Evolutionary conservation across 2,113 vertebrate species (phyloP).

Genomic region (Callopanchax toddi): DNA sequence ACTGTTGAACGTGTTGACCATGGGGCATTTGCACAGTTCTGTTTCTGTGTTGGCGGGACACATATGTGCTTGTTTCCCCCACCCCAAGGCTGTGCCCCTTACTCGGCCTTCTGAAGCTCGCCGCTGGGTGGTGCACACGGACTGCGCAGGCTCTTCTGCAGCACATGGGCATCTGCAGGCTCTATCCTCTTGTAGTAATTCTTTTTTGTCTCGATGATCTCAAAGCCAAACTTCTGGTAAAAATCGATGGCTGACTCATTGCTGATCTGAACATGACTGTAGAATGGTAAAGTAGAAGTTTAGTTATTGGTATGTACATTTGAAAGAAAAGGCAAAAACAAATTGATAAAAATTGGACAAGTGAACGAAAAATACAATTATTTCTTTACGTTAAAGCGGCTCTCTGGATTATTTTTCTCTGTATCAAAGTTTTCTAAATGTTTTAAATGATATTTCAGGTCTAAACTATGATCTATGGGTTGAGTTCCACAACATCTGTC

Average conservation of each 20-base stretch:
- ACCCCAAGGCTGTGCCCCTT: constrained; percentile 54
- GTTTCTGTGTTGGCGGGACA: constrained; percentile 71
- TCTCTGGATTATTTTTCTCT: no score
- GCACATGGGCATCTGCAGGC: constrained; percentile 96
- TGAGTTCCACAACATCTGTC: no score
- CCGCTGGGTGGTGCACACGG: constrained; percentile 82
- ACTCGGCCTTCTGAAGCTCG: constrained; percentile 91
- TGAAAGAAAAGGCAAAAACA: background rate
- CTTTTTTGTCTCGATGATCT: constrained; percentile 99
- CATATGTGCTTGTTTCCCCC: constrained; percentile 57
- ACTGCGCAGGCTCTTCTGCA: constrained; percentile 97
- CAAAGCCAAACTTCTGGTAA: constrained; percentile 99
- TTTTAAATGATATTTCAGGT: no score
- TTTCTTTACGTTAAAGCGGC: no score
- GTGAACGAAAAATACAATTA: no score
- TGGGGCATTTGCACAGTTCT: constrained; percentile 81
- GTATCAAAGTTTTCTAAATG: no score
- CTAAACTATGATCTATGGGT: no score
- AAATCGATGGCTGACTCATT: constrained; percentile 99
- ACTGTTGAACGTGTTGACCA: constrained; percentile 78
- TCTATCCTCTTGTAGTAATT: constrained; percentile 99
- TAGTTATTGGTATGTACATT: constrained; percentile 5
- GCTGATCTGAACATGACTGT: constrained; percentile 99
- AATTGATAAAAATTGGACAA: no score
- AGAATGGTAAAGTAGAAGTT: background rate